Evolutionary conservation across 2,888 invertebrate species (phyloP).

Genomic region (Leptinotarsa haldemani): DNA sequence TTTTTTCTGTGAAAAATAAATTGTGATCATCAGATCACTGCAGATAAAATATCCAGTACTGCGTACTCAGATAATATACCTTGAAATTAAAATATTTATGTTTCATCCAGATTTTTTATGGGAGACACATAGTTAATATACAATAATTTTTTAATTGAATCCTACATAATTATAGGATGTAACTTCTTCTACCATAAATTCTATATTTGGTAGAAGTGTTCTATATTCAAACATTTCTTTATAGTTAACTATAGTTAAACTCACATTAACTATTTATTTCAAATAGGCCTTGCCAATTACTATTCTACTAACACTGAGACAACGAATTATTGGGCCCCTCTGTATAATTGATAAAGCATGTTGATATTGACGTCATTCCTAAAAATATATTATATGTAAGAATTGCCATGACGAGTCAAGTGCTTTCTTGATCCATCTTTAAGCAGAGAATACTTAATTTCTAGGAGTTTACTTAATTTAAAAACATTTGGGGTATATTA

Average conservation of each 20-base stretch:
- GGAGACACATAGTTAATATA: no score
- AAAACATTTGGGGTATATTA: not conserved
- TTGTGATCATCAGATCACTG: not conserved
- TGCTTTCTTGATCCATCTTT: conserved; percentile 12
- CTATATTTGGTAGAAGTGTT: no score
- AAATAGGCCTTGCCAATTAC: not conserved
- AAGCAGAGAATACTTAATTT: conserved; percentile 6
- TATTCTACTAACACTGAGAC: not conserved
- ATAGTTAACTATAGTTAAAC: not conserved
- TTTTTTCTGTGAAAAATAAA: conserved; percentile 7
- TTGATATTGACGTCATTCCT: conserved; percentile 11
- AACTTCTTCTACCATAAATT: no score
- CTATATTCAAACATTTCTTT: no score
- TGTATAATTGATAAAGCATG: not conserved
- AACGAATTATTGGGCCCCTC: not conserved
- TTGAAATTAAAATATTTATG: not conserved
- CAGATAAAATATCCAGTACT: not conserved
- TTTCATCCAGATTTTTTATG: no score
- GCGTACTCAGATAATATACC: not conserved
- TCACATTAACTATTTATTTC: not conserved
- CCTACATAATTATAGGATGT: no score
- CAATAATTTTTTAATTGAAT: no score
- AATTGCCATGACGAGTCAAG: conserved; percentile 15
- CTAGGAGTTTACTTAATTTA: conserved; percentile 1
- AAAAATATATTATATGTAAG: conserved; percentile 2